phyloP scores from a whole-genome alignment of 2,113 vertebrate species.

The Seriola rivoliana region DNA sequence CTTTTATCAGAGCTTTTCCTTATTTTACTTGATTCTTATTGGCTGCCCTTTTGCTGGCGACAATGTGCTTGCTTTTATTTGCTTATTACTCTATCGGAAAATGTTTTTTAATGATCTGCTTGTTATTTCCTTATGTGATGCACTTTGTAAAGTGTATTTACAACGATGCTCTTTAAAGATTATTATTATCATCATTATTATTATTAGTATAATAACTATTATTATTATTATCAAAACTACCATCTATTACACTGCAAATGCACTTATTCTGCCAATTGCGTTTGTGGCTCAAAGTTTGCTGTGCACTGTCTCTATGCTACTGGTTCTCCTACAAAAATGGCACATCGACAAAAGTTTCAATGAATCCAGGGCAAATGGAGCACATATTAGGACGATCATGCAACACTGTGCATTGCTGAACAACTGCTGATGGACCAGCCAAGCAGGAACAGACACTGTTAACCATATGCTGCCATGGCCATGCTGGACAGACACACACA shows the following conservation, averaged over 20 bases:
- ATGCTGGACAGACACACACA: conserved; percentile 75
- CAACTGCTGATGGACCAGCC: conserved; percentile 73
- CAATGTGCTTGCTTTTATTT: background rate
- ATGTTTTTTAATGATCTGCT: background rate
- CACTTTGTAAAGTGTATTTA: background rate
- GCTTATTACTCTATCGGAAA: background rate
- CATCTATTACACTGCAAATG: background rate
- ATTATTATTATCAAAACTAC: background rate
- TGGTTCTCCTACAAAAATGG: conserved; percentile 50
- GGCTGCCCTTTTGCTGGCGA: background rate
- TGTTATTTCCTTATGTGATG: too few species aligned
- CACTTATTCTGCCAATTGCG: background rate
- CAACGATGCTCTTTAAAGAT: background rate
- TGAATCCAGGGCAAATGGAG: conserved; percentile 69
- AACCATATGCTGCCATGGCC: conserved; percentile 68
- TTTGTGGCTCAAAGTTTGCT: conserved; percentile 11
- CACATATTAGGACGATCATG: conserved; percentile 70
- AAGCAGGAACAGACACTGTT: conserved; percentile 69
- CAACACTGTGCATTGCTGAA: conserved; percentile 66
- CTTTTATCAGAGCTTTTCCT: background rate
- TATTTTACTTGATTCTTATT: background rate
- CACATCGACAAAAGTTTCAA: conserved; percentile 64
- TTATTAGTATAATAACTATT: background rate
- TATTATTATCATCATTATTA: background rate
- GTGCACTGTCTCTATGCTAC: conserved; percentile 50